Conservation (phyloP, 2,797 vertebrate genomes). For the Gallinago nigripennis region DNA sequence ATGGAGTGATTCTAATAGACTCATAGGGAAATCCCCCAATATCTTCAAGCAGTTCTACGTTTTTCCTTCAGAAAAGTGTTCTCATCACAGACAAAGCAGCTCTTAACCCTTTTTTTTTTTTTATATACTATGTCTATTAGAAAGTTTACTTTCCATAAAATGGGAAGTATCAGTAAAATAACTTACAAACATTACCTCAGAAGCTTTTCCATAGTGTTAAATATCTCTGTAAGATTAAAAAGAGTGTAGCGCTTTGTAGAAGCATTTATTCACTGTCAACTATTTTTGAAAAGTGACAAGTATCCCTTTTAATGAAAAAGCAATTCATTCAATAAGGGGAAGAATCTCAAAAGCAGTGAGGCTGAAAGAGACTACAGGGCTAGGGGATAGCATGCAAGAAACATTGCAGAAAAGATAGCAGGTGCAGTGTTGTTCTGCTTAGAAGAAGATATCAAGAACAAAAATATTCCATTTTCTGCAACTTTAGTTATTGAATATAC, state of each 20-base stretch:
- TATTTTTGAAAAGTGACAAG: neutral
- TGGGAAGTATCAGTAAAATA: neutral
- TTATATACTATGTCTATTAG: neutral
- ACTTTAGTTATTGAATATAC: neutral
- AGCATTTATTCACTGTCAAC: neutral
- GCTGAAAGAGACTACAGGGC: neutral
- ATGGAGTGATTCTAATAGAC: neutral
- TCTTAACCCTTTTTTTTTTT: neutral
- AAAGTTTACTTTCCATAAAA: neutral
- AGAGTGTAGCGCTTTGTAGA: neutral
- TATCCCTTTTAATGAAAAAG: neutral
- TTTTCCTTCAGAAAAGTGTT: neutral
- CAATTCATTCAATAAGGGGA: neutral
- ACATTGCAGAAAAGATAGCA: neutral
- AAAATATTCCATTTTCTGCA: neutral
- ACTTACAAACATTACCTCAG: neutral
- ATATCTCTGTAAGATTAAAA: neutral
- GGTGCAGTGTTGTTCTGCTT: neutral
- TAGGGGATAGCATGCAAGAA: neutral
- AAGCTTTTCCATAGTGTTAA: neutral
- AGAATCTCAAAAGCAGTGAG: neutral
- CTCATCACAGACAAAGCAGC: neutral
- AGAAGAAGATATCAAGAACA: neutral
- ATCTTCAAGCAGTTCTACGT: neutral
- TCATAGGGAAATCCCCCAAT: neutral